A percentile compares a stretch with the other conserved stretches of the same genome.
These are phyloP conservation scores for Junonia oenone DNA, from an alignment of 2,888 invertebrate genomes.

Conservation along the genomic window DNA sequence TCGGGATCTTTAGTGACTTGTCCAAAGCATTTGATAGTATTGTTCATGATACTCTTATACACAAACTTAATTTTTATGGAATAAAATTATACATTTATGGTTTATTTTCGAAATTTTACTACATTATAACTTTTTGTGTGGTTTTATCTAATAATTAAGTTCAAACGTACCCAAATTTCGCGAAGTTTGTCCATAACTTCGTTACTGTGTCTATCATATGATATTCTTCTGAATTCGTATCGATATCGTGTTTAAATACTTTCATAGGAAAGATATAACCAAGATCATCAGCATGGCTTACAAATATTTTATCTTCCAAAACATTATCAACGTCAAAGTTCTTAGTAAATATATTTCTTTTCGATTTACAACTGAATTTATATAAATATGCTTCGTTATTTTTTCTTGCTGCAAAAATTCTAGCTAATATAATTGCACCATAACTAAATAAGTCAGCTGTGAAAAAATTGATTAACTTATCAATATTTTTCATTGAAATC, in stretches of 20 bases:
- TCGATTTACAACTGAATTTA: constrained; percentile 47
- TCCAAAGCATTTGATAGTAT: too few species aligned
- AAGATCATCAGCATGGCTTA: constrained; percentile 25
- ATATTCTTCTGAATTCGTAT: constrained; percentile 38
- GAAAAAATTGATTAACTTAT: constrained; percentile 35
- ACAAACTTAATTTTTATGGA: too few species aligned
- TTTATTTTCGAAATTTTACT: too few species aligned
- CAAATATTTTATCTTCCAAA: constrained; percentile 9
- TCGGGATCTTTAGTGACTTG: too few species aligned
- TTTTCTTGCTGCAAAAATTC: constrained; percentile 35
- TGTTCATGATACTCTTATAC: too few species aligned
- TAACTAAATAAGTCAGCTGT: constrained; percentile 39
- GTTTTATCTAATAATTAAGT: too few species aligned
- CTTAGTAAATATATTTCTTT: constrained; percentile 41
- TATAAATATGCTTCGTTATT: constrained; percentile 45
- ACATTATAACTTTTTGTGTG: too few species aligned
- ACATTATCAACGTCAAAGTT: constrained; percentile 19
- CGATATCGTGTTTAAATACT: constrained; percentile 32
- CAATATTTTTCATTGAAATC: constrained; percentile 34
- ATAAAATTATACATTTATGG: too few species aligned
- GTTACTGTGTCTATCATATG: constrained; percentile 44
- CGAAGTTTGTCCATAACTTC: constrained; percentile 58
- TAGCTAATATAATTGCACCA: constrained; percentile 37
- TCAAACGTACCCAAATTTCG: constrained; percentile 51
- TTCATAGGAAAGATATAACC: too few species aligned